Base-by-base conservation (phyloP, 2,113 vertebrate species). In the Corynorhinus townsendii region DNA sequence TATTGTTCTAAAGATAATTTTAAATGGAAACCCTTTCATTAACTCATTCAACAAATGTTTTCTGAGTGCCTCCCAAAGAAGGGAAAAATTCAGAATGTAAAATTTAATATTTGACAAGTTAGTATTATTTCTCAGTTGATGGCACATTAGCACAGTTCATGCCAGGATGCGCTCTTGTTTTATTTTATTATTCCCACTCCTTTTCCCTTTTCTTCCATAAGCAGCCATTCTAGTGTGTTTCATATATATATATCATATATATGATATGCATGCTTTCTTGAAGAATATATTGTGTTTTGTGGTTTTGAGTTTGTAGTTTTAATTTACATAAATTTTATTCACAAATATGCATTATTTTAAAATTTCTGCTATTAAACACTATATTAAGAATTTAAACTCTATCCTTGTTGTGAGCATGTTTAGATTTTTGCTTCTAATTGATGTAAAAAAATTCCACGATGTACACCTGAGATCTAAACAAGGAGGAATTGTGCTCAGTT, bases 221-320 rank as follows among this genome's bases (percentile, higher is more conserved):
- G 8, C 20, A 93, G 40, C 22, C 43, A 75, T 59, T 91, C 30
- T n/a, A 49, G 14, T 54, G 52, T 54, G 52, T 54, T 40, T 40
- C 38, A 40, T 40, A 40, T 73, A 17, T 52, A 45, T 4, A 43
- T 47, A 47, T 43, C n/a, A 47, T 12, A 69, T 73, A 17, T 52
- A 45, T 4, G 26, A 33, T 43, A 75, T 91, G 3, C 2, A 19
- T 79, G 43, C 3, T 83, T 75, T 24, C 11, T 92, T 87, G n/a
- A 89, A 72, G 22, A 81, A 49, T 33, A 43, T n/a, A 28, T 75
- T 84, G 15, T 77, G 56, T 33, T 86, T 47, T 69, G 10, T 83
- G 56, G 28, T 89, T 69, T 90, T 76, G 11, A 90, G 40, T 26
- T 76, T 62, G 30, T 71, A 35, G 75, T 95, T 79, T 97, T 83